Conservation (phyloP, 2,797 vertebrate species). For the Sebastes minor region DNA sequence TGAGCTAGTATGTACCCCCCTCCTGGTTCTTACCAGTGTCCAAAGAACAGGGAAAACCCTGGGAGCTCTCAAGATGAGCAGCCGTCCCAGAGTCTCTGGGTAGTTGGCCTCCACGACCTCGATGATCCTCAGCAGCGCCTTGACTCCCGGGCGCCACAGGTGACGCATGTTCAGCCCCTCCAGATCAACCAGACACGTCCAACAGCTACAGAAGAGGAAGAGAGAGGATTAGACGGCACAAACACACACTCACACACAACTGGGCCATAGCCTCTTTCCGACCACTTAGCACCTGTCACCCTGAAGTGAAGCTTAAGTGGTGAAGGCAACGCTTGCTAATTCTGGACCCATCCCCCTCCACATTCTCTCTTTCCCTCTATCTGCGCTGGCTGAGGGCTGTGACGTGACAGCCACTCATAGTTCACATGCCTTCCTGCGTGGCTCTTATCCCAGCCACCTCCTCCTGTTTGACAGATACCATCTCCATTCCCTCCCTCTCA, state of each 20-base stretch:
- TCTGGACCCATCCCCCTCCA: constrained; percentile 10
- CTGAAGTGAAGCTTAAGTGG: constrained; percentile 47
- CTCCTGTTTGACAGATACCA: constrained; percentile 43
- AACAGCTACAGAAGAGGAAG: constrained; percentile 78
- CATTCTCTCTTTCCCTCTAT: constrained; percentile 7
- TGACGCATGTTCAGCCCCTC: constrained; percentile 97
- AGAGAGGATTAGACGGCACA: constrained; percentile 7
- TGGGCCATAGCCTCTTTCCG: constrained; percentile 4
- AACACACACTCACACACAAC: constrained; percentile 9
- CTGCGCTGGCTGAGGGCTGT: constrained; percentile 8
- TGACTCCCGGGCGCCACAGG: constrained; percentile 94
- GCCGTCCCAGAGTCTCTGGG: constrained; percentile 88
- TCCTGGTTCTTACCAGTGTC: constrained; percentile 88
- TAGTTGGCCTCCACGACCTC: constrained; percentile 89
- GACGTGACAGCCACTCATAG: constrained; percentile 43
- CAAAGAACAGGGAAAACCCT: constrained; percentile 95
- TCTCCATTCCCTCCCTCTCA: constrained; percentile 25
- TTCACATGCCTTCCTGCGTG: constrained; percentile 43
- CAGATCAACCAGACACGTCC: constrained; percentile 95
- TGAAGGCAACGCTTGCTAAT: constrained; percentile 52
- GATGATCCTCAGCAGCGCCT: constrained; percentile 92
- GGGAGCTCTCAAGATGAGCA: constrained; percentile 92
- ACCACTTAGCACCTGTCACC: constrained; percentile 59
- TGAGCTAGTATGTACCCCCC: not conserved
- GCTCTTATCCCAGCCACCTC: constrained; percentile 40